Evolutionary conservation across 2,797 vertebrate genomes (phyloP), one percentile per base, ranked within the genome.

Genomic region (Remorina albescens): DNA sequence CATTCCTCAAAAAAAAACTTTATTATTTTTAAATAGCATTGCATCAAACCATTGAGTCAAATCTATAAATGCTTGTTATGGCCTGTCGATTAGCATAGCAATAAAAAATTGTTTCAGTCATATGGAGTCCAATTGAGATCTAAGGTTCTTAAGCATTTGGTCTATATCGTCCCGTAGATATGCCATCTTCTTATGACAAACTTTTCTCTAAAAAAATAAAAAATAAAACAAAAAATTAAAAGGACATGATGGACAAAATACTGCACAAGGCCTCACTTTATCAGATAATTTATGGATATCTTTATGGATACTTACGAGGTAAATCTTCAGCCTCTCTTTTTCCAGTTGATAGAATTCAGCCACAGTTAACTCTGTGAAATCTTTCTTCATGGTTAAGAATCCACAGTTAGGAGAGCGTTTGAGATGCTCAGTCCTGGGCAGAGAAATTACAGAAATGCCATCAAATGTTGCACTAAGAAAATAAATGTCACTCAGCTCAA

Each of bases 271-370:
- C 10, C 6, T 56, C 6, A 37, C 1, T 32, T 32, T 2, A 26
- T 11, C 26, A 7, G n/a, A n/a, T n/a, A n/a, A n/a, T n/a, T n/a
- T n/a, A n/a, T n/a, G n/a, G n/a, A n/a, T n/a, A n/a, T n/a, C n/a
- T n/a, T n/a, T n/a, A n/a, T n/a, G n/a, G n/a, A n/a, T n/a, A 90
- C 93, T 93, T 84, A 96, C 95, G 18, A 96, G 67, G 72, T 94
- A 96, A 54, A 90, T 78, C 78, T 88, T 93, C 25, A 96, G 78
- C 34, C 96, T 85, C 2, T 94, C 91, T 73, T 91, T 94, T 67
- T 96, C 96, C 74, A 95, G 80, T 25, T 85, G 76, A 63, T 81
- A 93, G 66, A 92, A 95, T 32, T 95, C 94, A 28, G 94, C 93
- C 83, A 95, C 80, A 1, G 94, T 95, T 56, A 97, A 77, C 26